phyloP scores from a whole-genome alignment of 1,140 invertebrate genomes.

The Drosophila mayri region DNA sequence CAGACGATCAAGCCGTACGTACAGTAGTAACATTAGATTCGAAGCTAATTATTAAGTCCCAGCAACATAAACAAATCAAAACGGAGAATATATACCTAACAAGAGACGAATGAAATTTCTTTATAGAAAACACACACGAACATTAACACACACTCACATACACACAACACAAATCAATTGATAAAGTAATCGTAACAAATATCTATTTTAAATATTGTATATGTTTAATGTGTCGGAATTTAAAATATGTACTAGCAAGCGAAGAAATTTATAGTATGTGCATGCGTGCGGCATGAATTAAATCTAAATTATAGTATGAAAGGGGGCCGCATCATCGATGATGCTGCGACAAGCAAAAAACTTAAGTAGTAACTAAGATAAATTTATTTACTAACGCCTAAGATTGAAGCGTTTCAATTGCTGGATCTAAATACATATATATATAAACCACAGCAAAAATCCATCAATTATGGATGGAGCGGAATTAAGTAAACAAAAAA shows the following conservation, averaged over 20 bases:
- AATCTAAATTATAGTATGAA: slow-evolving; percentile 62
- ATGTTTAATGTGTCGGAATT: slow-evolving; percentile 81
- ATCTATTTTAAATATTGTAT: slow-evolving; percentile 81
- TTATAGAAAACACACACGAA: slow-evolving; percentile 42
- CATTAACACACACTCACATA: slow-evolving; percentile 17
- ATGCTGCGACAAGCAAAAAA: slow-evolving; percentile 49
- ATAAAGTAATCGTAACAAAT: slow-evolving; percentile 67
- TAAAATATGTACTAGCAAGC: slow-evolving; percentile 48
- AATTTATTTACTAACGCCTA: slow-evolving; percentile 77
- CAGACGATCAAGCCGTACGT: slow-evolving; percentile 52
- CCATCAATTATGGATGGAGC: slow-evolving; percentile 58
- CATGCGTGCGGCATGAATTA: slow-evolving; percentile 53
- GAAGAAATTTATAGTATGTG: slow-evolving; percentile 39
- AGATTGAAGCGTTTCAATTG: slow-evolving; percentile 74
- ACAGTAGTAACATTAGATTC: slow-evolving; percentile 69
- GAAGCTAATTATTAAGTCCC: slow-evolving; percentile 66
- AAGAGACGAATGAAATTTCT: slow-evolving; percentile 68
- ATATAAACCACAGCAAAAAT: slow-evolving; percentile 50
- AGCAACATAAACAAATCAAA: slow-evolving; percentile 57
- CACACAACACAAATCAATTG: slow-evolving; percentile 62
- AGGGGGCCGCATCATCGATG: slow-evolving; percentile 32
- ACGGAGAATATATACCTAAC: slow-evolving; percentile 34
- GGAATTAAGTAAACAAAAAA: slow-evolving; percentile 62
- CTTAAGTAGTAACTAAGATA: slow-evolving; percentile 79
- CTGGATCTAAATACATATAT: slow-evolving; percentile 59